Base-by-base conservation (phyloP, 2,113 vertebrate species). In the Leptobrachium ailaonicum region DNA sequence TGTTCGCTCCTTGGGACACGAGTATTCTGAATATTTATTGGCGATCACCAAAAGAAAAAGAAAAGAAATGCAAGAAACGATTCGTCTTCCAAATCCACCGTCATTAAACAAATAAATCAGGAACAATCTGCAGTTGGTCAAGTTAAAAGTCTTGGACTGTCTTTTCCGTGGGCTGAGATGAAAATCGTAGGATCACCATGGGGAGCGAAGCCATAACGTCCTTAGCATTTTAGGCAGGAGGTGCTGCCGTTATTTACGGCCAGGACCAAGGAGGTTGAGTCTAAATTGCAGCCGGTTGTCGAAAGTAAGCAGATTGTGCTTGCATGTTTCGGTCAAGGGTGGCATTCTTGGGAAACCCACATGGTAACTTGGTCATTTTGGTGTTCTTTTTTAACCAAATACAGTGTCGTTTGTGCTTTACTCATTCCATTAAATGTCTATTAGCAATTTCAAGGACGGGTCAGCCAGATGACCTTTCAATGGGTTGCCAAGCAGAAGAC, bases 71-170 rank as follows among this genome's bases (percentile, higher is more conserved):
- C 2, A 41, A 32, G 20, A 50, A 50, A 50, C 4, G 47, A 50
- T 64, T 64, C 40, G 20, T 64, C 43, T 66, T 54, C 43, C 58
- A 53, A 9, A 78, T 71, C 12, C 56, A 60, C 7, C 40, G 41
- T 40, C 9, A 60, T 10, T 42, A 32, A 64, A 64, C 43, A 56
- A 90, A 88, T 86, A 88, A 92, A 89, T 75, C 83, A 92, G 86
- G 83, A 90, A 90, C 92, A 87, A 85, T 92, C 93, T 90, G 88
- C 88, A 92, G 90, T 91, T 94, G 13, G 20, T 83, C 93, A 93
- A 94, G 92, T 93, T 92, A 91, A 94, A 87, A 88, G 87, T 86
- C 88, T 90, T 86, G 86, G 84, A 84, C 88, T 86, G 87, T 87
- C 86, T 79, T 87, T 84, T 82, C 82, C 66, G 68, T 85, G 88